Conservation (phyloP, 2,888 invertebrate genomes). For the Abrostola triplasia region DNA sequence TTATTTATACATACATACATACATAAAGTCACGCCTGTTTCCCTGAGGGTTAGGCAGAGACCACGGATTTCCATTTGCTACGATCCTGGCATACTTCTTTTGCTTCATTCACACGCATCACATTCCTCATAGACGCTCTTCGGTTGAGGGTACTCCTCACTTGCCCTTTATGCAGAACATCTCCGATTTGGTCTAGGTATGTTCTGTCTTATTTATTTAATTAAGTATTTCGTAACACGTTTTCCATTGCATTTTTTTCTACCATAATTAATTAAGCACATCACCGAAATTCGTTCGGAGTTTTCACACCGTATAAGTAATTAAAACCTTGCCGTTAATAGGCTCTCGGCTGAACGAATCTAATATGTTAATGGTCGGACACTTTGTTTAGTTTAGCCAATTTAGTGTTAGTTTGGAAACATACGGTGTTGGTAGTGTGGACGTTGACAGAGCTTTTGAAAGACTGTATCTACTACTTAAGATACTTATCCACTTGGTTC, state of each 20-base stretch:
- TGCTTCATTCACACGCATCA: too few species aligned
- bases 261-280: conserved; percentile 32
- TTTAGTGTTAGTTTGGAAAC: conserved; percentile 58
- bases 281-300: conserved; percentile 28
- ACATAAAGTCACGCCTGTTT: too few species aligned
- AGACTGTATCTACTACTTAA: too few species aligned
- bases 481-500: too few species aligned
- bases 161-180: too few species aligned
- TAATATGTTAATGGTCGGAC: conserved; percentile 67
- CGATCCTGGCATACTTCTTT: too few species aligned
- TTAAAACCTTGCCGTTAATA: conserved; percentile 45
- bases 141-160: too few species aligned
- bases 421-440: conserved; percentile 21
- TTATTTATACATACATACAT: too few species aligned
- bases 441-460: neutral
- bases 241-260: conserved; percentile 13
- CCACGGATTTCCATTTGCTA: too few species aligned
- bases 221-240: neutral
- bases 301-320: conserved; percentile 47
- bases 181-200: too few species aligned
- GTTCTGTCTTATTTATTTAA: conserved; percentile 3
- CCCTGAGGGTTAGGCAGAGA: too few species aligned
- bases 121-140: too few species aligned
- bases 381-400: conserved; percentile 64
- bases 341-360: conserved; percentile 58